These are phyloP conservation scores for Lucifuga dentata DNA, from an alignment of 2,113 vertebrate genomes.

Conservation along the genomic window DNA sequence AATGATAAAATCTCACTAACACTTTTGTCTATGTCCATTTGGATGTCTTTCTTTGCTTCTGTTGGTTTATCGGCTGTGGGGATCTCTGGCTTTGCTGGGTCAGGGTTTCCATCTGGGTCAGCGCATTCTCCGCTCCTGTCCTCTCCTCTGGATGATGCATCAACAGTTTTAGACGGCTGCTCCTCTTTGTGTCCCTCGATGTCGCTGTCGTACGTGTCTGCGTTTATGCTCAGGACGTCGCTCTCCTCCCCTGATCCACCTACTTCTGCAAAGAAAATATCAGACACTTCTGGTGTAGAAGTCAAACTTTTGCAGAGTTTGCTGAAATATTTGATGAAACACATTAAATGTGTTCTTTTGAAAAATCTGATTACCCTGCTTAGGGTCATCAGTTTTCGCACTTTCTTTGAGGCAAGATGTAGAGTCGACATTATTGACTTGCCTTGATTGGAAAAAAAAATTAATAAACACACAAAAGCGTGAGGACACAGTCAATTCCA, in stretches of 20 bases:
- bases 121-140: slow-evolving; percentile 37
- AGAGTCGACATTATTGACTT: slow-evolving; percentile 90
- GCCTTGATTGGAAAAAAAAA: slow-evolving; percentile 74
- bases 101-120: slow-evolving; percentile 55
- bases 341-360: too few relatives aligned
- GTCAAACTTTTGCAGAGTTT: not conserved
- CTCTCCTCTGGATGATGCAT: not conserved
- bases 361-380: slow-evolving; percentile 85
- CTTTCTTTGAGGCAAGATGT: slow-evolving; percentile 87
- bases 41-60: slow-evolving; percentile 88
- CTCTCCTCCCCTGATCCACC: slow-evolving; percentile 90
- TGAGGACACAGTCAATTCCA: not conserved
- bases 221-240: slow-evolving; percentile 96
- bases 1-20: slow-evolving; percentile 94
- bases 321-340: too few relatives aligned
- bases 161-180: slow-evolving; percentile 69
- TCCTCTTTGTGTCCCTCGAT: slow-evolving; percentile 93
- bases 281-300: slow-evolving; percentile 13
- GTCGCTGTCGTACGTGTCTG: slow-evolving; percentile 95
- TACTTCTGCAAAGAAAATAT: slow-evolving; percentile 79
- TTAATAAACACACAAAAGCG: not conserved
- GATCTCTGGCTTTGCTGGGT: slow-evolving; percentile 77
- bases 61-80: slow-evolving; percentile 38
- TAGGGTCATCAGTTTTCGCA: slow-evolving; percentile 84
- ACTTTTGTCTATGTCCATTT: slow-evolving; percentile 95